These are phyloP conservation scores for Setophaga petechia DNA, from an alignment of 2,113 vertebrate genomes.

Conservation along the genomic window DNA sequence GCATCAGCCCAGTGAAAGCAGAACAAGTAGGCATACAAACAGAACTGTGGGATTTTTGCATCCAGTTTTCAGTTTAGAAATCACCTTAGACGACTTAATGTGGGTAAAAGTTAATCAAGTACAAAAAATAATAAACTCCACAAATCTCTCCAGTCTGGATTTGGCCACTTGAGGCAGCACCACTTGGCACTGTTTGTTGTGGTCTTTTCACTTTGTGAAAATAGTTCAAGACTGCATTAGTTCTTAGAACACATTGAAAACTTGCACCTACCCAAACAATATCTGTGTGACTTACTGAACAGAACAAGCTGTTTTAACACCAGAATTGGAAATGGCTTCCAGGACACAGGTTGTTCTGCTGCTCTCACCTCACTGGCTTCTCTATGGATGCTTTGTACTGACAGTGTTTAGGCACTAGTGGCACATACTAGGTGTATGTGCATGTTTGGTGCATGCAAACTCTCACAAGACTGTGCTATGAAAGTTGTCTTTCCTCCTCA, in stretches of 20 bases:
- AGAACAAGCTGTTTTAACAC: neutral
- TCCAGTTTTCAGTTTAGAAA: neutral
- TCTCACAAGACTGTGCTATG: neutral
- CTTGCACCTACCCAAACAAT: neutral
- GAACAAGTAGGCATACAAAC: neutral
- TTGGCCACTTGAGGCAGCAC: neutral
- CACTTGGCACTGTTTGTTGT: neutral
- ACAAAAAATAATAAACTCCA: neutral
- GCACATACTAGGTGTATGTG: too few species aligned
- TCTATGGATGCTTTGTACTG: rapidly evolving
- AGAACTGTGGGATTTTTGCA: neutral
- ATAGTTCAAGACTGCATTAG: neutral
- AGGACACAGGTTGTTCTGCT: neutral
- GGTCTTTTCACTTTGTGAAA: neutral
- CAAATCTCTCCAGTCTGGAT: neutral
- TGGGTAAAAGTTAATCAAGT: neutral
- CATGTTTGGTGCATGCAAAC: rapidly evolving
- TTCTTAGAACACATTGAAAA: neutral
- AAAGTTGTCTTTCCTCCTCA: neutral
- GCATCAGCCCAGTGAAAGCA: neutral
- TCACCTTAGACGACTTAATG: neutral
- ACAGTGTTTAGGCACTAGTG: rapidly evolving
- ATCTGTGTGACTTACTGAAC: neutral
- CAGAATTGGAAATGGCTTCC: neutral
- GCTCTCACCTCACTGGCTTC: rapidly evolving